Evolutionary conservation across 2,113 vertebrate genomes (phyloP), one percentile per base, ranked within the genome.

Genomic region (Chaetorhynchus papuensis): DNA sequence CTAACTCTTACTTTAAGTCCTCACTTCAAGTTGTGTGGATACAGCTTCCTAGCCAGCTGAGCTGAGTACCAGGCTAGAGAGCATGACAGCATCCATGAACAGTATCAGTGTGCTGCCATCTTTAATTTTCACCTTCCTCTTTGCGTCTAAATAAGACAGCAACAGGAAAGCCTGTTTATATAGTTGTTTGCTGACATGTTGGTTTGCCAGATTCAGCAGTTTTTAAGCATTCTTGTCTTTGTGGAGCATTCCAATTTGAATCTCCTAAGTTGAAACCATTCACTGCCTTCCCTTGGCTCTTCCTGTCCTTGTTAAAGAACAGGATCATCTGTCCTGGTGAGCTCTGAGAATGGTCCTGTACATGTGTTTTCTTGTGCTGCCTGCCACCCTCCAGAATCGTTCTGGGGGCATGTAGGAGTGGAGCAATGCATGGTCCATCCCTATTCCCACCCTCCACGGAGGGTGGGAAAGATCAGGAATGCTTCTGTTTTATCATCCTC

Each of bases 111-210:
- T 41, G 64, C 76, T 96, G 95, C 93, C 93, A 87, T 94, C 90
- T 95, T 96, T 87, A 52, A 85, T 93, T 77, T 87, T 94, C 80
- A 87, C 47, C 39, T 83, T 78, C 80, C 77, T 85, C 88, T 87
- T 83, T 37, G 68, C 92, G 44, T 80, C 81, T 84, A 80, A 94
- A 87, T 85, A 71, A 96, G 71, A 92, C 52, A 92, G 49, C 45
- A 81, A 53, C 53, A 71, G 60, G 71, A 89, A 91, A 90, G 14
- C 37, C 50, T 82, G 54, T 59, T 91, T 89, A 56, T 80, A 17
- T 16, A 85, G 61, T 33, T 92, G 53, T 75, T 91, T 61, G 53
- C 65, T 92, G 87, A 63, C 19, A 4, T 21, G 44, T 41, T 87
- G 68, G n/a, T 75, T 39, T 86, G 72, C 53, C 45, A 71, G 15